These are phyloP conservation scores for Cyprinus carpio DNA, from an alignment of 2,113 vertebrate species.

Conservation along the genomic window DNA sequence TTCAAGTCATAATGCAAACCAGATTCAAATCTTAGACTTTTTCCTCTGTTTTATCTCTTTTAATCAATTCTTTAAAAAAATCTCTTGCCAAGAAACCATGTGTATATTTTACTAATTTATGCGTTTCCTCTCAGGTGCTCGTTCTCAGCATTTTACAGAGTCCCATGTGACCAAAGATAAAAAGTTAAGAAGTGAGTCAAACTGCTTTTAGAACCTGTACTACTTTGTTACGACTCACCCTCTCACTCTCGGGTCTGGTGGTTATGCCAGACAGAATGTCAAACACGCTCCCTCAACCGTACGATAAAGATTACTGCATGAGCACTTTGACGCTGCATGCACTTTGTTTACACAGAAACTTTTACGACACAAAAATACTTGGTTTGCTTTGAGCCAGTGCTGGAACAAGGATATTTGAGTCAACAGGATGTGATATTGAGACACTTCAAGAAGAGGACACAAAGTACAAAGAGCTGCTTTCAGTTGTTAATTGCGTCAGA, in stretches of 20 bases:
- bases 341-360: slow-evolving; percentile 48
- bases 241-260: slow-evolving; percentile 18
- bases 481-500: slow-evolving; percentile 46
- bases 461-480: slow-evolving; percentile 66
- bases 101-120: slow-evolving; percentile 26
- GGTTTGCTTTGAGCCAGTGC: slow-evolving; percentile 57
- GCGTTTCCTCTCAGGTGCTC: slow-evolving; percentile 28
- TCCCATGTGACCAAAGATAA: slow-evolving; percentile 2
- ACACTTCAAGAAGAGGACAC: slow-evolving; percentile 83
- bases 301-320: slow-evolving; percentile 47
- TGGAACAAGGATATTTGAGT: slow-evolving; percentile 91
- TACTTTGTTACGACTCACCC: background rate
- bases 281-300: slow-evolving; percentile 25
- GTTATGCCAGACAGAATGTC: slow-evolving; percentile 34
- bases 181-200: slow-evolving; percentile 27
- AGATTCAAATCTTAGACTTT: background rate
- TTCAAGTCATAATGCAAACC: background rate
- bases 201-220: background rate
- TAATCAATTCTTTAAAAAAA: background rate
- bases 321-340: slow-evolving; percentile 13
- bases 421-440: slow-evolving; percentile 95
- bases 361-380: slow-evolving; percentile 46
- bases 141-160: slow-evolving; percentile 25
- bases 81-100: slow-evolving; percentile 4
- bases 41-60: background rate